Conservation (phyloP, 1,140 invertebrate species). For the Sipha flava region DNA sequence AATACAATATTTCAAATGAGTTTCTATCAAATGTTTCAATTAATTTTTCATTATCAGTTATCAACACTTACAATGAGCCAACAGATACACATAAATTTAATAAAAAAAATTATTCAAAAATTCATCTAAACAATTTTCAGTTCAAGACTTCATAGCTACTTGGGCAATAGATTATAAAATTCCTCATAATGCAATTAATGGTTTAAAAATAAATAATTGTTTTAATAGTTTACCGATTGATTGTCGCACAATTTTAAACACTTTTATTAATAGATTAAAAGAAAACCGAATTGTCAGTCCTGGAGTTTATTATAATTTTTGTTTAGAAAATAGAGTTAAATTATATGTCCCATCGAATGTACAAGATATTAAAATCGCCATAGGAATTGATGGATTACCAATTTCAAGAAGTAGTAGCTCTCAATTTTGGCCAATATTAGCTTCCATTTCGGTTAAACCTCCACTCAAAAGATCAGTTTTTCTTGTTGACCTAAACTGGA, state of each 20-base stretch:
- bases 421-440: neutral
- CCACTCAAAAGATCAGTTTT: neutral
- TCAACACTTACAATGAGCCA: too few species aligned
- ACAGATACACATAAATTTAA: too few species aligned
- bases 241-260: neutral
- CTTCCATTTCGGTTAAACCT: neutral
- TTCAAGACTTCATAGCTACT: neutral
- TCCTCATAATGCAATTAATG: neutral
- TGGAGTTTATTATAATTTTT: too few species aligned
- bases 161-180: neutral
- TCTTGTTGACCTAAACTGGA: constrained; percentile 32
- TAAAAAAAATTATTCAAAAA: too few species aligned
- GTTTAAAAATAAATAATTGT: neutral
- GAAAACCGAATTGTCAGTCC: too few species aligned
- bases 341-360: neutral
- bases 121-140: too few species aligned
- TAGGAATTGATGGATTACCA: neutral
- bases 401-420: neutral
- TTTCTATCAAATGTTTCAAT: too few species aligned
- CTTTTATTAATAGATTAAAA: too few species aligned
- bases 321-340: too few species aligned
- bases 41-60: too few species aligned
- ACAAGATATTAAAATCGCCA: neutral
- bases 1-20: too few species aligned
- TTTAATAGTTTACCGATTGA: neutral